Conservation (phyloP, 1,140 invertebrate genomes). For the Holcopasites calliopsidis region DNA sequence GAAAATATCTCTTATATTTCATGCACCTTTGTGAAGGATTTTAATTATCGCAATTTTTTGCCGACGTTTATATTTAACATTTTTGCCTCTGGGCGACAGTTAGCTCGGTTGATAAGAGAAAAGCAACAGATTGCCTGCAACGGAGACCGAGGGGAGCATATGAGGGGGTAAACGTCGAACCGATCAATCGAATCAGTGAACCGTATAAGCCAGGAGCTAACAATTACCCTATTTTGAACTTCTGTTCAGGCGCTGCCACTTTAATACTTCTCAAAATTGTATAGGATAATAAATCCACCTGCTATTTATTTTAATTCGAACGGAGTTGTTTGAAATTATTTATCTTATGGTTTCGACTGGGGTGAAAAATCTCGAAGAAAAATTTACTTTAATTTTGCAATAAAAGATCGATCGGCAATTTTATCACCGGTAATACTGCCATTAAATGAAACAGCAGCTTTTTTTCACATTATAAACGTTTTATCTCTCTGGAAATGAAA, state of each 20-base stretch:
- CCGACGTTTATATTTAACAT: too few relatives aligned
- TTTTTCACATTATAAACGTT: neutral
- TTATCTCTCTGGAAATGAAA: neutral
- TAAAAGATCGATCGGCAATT: neutral
- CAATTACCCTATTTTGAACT: neutral
- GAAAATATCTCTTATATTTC: too few relatives aligned
- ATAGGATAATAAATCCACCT: neutral
- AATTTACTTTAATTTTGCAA: neutral
- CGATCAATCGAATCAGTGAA: slow-evolving; percentile 9
- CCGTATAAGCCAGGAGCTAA: neutral
- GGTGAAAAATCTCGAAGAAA: neutral
- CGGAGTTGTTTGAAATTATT: too few relatives aligned
- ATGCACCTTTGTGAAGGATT: too few relatives aligned
- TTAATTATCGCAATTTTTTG: too few relatives aligned
- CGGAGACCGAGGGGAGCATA: neutral
- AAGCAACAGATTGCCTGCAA: neutral
- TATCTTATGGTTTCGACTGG: too few relatives aligned
- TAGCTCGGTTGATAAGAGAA: neutral
- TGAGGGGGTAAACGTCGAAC: neutral
- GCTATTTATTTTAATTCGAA: neutral
- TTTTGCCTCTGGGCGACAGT: too few relatives aligned
- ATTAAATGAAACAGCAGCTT: neutral
- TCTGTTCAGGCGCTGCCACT: too few relatives aligned
- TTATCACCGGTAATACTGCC: neutral
- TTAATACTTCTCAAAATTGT: neutral